Evolutionary conservation across 2,888 invertebrate genomes (phyloP), one percentile per base, ranked within the genome.

Genomic region (Microplitis deprimator): DNA sequence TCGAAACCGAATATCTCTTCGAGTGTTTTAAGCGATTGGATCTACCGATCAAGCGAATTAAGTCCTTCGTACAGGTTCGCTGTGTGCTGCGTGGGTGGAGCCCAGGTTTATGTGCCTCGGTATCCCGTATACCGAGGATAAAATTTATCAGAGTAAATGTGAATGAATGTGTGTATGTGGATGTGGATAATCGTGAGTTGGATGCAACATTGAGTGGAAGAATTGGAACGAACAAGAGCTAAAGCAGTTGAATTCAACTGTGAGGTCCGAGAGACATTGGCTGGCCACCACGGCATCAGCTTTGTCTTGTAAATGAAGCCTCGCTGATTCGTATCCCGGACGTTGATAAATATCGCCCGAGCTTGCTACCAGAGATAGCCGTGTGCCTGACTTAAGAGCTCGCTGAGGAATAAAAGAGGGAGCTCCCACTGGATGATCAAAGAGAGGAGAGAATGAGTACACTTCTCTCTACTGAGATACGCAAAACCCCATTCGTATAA

Each of bases 261-360:
- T 77, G 77, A 77, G 77, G 77, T 77, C 77, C 64, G 64, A 62
- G 64, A 73, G 69, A 69, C 73, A 77, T 73, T 68, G 68, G 40
- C 64, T 62, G 77, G 73, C 77, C 77, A 77, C 77, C 77, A 77
- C 77, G 77, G 77, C 77, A 77, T 77, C 81, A 86, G 87, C 89
- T 89, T 89, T 89, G 89, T 89, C 89, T 89, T 89, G 89, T 88
- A 89, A 89, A 89, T 88, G 89, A 89, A 89, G 87, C 87, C 83
- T 85, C 84, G 84, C 86, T 86, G 88, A 88, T 89, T 87, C 89
- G 88, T 87, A 88, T 87, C 88, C 76, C 87, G 83, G 89, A 89
- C 89, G 85, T 89, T 89, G 89, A 89, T 89, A 89, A 89, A 89
- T 89, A 87, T 86, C 85, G 82, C 82, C 83, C 82, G 83, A 82